A percentile compares a stretch with the other conserved stretches of the same genome.
These are phyloP conservation scores for Neostethus bicornis DNA, from an alignment of 2,797 vertebrate species.

Conservation along the genomic window DNA sequence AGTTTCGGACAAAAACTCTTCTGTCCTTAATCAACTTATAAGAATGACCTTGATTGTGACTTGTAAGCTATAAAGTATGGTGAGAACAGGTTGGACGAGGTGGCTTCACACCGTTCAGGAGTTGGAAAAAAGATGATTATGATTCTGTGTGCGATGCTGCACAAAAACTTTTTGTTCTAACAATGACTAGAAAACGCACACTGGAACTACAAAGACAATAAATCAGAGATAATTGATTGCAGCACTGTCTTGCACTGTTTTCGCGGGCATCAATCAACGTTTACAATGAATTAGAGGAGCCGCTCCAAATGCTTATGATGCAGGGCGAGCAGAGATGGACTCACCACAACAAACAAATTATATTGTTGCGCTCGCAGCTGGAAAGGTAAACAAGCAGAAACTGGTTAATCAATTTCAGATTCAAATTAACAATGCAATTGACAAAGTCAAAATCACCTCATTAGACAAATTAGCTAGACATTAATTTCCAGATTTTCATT, in stretches of 20 bases:
- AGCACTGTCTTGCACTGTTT: slow-evolving; percentile 66
- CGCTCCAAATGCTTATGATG: slow-evolving; percentile 61
- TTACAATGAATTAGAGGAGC: slow-evolving; percentile 73
- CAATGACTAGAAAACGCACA: slow-evolving; percentile 41
- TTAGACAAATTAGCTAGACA: slow-evolving; percentile 23
- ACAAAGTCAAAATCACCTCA: slow-evolving; percentile 24
- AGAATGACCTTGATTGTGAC: slow-evolving; percentile 76
- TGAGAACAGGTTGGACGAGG: slow-evolving; percentile 49
- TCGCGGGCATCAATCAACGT: slow-evolving; percentile 71
- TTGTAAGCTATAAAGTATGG: slow-evolving; percentile 76
- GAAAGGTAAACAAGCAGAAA: slow-evolving; percentile 37
- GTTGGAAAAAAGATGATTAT: slow-evolving; percentile 36
- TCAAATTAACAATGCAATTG: slow-evolving; percentile 13
- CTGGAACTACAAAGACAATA: slow-evolving; percentile 66
- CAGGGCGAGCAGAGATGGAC: slow-evolving; percentile 49
- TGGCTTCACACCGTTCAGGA: slow-evolving; percentile 25
- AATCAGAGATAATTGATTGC: slow-evolving; percentile 78
- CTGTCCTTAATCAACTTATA: slow-evolving; percentile 72
- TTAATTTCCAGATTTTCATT: slow-evolving; percentile 11
- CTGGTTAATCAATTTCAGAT: slow-evolving; percentile 35
- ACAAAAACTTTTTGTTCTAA: slow-evolving; percentile 54
- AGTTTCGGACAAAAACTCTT: slow-evolving; percentile 64
- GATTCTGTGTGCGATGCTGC: slow-evolving; percentile 32
- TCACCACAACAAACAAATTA: slow-evolving; percentile 47
- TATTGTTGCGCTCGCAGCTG: slow-evolving; percentile 19